Evolutionary conservation across 2,888 invertebrate species (phyloP), one percentile per base, ranked within the genome.

Genomic region (Rhagonycha fulva): DNA sequence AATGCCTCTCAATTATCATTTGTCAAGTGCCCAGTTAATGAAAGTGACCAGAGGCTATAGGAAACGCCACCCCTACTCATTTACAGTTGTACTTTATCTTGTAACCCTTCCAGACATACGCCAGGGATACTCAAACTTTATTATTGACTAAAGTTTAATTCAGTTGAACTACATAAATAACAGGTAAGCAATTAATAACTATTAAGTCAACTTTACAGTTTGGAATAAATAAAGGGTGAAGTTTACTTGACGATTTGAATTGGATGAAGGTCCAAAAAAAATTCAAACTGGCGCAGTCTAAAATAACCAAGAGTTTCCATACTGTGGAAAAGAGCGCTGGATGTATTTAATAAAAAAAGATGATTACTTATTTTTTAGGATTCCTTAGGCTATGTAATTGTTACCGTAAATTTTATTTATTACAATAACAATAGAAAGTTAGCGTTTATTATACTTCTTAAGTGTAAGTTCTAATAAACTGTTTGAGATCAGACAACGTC

Each of bases 1-100:
- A 87, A 88, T 87, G 84, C 84, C 83, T 85, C 84, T 87, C 87
- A 87, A 88, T 88, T 88, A 88, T 87, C 88, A 88, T 88, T 88
- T 88, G 87, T 88, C 88, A 88, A 87, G 87, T 86, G 86, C 85
- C 85, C 84, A 84, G 86, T 87, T 87, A 87, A 88, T 88, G 88
- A 87, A 88, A 87, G 86, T 87, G 87, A 87, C 87, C 87, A 84
- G 84, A 83, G 86, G 87, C 86, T 84, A 87, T 85, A 85, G 85
- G 82, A 83, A 84, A 83, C 82, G 82, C 82, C 85, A 85, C 84
- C 86, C 47, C 85, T 85, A 85, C 85, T 86, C 86, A 86, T 87
- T 87, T 87, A 86, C 84, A 82, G 84, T 81, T 82, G 84, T 86
- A 87, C 87, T 88, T 87, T 87, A 87, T 87, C 87, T 87, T 87